Conservation (phyloP, 2,888 invertebrate genomes). For the Heliothis peltigera region DNA sequence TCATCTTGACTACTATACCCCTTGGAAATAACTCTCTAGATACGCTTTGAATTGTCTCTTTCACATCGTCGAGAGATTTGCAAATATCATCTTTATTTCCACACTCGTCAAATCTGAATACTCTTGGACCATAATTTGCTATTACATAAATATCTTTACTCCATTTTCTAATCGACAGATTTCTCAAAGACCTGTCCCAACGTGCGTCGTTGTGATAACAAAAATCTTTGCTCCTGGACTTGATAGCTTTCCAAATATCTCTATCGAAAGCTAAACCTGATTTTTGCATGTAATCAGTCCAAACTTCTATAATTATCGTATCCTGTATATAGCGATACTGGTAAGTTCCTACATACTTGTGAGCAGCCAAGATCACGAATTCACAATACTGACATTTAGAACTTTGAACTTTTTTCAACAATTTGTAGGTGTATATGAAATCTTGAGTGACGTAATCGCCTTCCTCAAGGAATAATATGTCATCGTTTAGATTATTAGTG, state of each 20-base stretch:
- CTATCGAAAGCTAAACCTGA: conserved; percentile 68
- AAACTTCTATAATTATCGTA: conserved; percentile 54
- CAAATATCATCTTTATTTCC: background rate
- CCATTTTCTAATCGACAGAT: conserved; percentile 13
- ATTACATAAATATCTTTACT: conserved; percentile 10
- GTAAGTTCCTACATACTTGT: conserved; percentile 33
- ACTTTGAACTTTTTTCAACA: conserved; percentile 48
- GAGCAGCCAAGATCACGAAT: conserved; percentile 65
- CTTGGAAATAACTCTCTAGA: conserved; percentile 23
- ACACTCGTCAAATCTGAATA: conserved; percentile 33
- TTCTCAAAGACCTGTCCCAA: conserved; percentile 60
- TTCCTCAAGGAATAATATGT: conserved; percentile 64
- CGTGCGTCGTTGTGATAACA: conserved; percentile 68
- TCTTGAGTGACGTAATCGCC: conserved; percentile 66
- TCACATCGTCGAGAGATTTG: conserved; percentile 3
- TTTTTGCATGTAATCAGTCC: conserved; percentile 54
- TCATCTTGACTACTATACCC: background rate
- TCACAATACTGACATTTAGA: conserved; percentile 62
- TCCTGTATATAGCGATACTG: conserved; percentile 44
- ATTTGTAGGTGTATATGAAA: conserved; percentile 61
- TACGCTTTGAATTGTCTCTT: conserved; percentile 15
- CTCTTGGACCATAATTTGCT: conserved; percentile 17
- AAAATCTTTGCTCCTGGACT: conserved; percentile 58
- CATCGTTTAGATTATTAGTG: conserved; percentile 47
- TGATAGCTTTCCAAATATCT: conserved; percentile 65